phyloP scores from a whole-genome alignment of 2,113 vertebrate species.

The Gobius niger region DNA sequence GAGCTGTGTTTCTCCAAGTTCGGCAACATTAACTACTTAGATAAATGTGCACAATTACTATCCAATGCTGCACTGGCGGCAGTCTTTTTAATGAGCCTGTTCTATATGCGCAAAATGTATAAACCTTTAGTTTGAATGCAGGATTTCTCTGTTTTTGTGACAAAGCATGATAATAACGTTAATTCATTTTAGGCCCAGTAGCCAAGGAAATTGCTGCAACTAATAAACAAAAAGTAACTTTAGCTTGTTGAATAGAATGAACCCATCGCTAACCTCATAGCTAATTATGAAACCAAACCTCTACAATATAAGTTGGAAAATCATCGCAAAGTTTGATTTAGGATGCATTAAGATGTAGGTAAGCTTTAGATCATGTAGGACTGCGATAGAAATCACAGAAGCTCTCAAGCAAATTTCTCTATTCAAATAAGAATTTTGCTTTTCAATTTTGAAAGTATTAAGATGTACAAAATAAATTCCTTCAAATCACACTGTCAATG shows the following conservation, averaged over 20 bases:
- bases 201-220: background rate
- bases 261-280: background rate
- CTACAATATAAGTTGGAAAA: too few relatives aligned
- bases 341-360: too few relatives aligned
- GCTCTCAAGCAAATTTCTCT: too few relatives aligned
- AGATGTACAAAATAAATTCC: too few relatives aligned
- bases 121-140: background rate
- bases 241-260: background rate
- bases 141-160: background rate
- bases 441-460: too few relatives aligned
- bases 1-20: background rate
- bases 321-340: too few relatives aligned
- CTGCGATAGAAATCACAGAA: too few relatives aligned
- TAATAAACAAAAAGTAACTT: background rate
- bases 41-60: background rate
- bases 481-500: too few relatives aligned
- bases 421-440: too few relatives aligned
- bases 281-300: too few relatives aligned
- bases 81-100: background rate
- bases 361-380: too few relatives aligned
- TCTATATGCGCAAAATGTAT: background rate
- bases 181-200: background rate
- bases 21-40: background rate
- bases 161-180: background rate
- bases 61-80: background rate